phyloP scores from a whole-genome alignment of 1,140 invertebrate species.

The Grapholita molesta region DNA sequence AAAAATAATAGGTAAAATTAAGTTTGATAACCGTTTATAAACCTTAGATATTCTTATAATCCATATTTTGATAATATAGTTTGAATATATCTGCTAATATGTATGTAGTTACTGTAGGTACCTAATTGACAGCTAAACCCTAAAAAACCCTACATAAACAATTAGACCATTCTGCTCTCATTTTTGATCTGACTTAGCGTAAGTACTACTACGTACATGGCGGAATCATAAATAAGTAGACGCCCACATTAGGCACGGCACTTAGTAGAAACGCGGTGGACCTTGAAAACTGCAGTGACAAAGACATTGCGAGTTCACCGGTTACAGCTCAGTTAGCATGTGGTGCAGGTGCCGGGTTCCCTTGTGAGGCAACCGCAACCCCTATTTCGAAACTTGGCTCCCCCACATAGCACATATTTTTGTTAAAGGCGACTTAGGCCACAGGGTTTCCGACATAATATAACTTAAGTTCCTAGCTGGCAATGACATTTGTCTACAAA shows the following conservation, averaged over 20 bases:
- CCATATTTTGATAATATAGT: too few relatives aligned
- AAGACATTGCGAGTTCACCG: slow-evolving; percentile 16
- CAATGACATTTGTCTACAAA: background rate
- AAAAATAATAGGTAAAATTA: too few relatives aligned
- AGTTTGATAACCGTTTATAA: too few relatives aligned
- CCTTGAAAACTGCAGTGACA: slow-evolving; percentile 15
- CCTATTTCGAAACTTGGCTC: background rate
- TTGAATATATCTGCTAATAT: too few relatives aligned
- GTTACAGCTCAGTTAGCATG: slow-evolving; percentile 13
- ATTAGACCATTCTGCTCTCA: background rate
- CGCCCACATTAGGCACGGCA: slow-evolving; percentile 1
- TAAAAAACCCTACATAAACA: too few relatives aligned
- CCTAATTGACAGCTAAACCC: too few relatives aligned
- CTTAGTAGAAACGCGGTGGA: slow-evolving; percentile 14
- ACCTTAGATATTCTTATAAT: too few relatives aligned
- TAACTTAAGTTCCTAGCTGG: background rate
- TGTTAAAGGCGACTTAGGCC: background rate
- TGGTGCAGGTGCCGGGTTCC: background rate
- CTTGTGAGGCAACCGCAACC: slow-evolving; percentile 2
- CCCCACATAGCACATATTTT: background rate
- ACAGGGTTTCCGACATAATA: background rate
- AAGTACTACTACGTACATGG: background rate
- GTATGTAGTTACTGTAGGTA: too few relatives aligned
- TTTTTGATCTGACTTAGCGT: background rate
- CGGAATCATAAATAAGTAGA: background rate